Conservation (phyloP, 2,797 vertebrate species). For the Coregonus sp. region DNA sequence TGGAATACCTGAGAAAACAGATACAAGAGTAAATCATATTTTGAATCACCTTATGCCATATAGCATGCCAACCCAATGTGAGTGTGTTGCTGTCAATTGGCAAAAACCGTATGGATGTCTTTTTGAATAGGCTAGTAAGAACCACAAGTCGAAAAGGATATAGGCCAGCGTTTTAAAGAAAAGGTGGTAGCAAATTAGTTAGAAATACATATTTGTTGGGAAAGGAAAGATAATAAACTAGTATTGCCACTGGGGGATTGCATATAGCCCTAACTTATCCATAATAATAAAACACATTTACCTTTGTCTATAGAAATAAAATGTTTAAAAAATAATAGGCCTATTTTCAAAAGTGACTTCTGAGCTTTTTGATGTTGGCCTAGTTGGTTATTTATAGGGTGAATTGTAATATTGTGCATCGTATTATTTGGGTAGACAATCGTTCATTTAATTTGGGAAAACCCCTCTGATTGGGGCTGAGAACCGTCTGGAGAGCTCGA, state of each 20-base stretch:
- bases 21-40: neutral
- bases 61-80: neutral
- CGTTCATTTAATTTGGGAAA: neutral
- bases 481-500: conserved; percentile 39
- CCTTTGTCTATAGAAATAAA: neutral
- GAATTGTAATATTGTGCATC: neutral
- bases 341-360: conserved; percentile 2
- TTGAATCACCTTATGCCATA: neutral
- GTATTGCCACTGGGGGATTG: neutral
- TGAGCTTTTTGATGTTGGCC: neutral
- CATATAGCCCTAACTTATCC: neutral
- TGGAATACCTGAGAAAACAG: conserved; percentile 83
- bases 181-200: neutral
- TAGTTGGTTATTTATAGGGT: neutral
- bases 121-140: neutral
- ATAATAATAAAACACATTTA: neutral
- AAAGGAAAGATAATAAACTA: too few species aligned
- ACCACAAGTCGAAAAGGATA: neutral
- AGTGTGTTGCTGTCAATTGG: neutral
- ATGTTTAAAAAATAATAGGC: neutral
- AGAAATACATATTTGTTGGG: neutral
- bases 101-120: neutral
- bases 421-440: neutral
- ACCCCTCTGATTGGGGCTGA: conserved; percentile 46
- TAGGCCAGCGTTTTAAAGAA: neutral